A percentile compares a stretch with the other conserved stretches of the same genome.
Evolutionary conservation across 2,888 invertebrate genomes (phyloP).

Genomic region (Leptopilina syphax): DNA sequence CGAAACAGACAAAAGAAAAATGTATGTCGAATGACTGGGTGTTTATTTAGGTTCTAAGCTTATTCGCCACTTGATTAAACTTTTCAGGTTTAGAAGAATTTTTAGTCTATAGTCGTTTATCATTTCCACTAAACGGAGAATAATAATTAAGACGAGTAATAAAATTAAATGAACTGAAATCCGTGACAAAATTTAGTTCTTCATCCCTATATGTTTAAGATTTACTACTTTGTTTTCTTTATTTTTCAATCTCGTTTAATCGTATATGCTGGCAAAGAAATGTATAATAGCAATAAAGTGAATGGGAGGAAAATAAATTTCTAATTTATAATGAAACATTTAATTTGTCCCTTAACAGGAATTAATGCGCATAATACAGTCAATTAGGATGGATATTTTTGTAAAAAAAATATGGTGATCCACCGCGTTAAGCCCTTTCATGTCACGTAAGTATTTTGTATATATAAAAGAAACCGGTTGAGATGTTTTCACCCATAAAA

Average conservation of each 20-base stretch:
- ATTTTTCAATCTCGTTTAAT: too few relatives aligned
- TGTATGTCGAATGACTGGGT: constrained; percentile 31
- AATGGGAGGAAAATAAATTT: constrained; percentile 41
- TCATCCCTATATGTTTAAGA: too few relatives aligned
- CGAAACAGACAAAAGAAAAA: constrained; percentile 21
- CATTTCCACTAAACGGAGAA: neutral
- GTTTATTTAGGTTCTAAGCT: constrained; percentile 7
- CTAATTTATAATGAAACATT: constrained; percentile 32
- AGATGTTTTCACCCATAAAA: constrained; percentile 30
- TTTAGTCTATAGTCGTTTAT: neutral
- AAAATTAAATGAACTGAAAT: neutral
- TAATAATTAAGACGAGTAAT: neutral
- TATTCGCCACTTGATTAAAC: constrained; percentile 29
- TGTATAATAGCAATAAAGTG: too few relatives aligned
- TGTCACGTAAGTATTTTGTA: constrained; percentile 31
- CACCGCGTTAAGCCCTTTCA: constrained; percentile 23
- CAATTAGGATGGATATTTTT: neutral
- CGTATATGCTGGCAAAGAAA: too few relatives aligned
- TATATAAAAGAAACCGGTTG: constrained; percentile 28
- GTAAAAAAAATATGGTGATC: neutral
- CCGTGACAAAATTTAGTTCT: too few relatives aligned
- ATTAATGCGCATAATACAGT: neutral
- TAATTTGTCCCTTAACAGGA: neutral
- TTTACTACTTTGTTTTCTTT: too few relatives aligned
- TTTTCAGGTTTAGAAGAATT: constrained; percentile 4